Base-by-base conservation (phyloP, 2,888 invertebrate species). In the Melanchra persicariae region DNA sequence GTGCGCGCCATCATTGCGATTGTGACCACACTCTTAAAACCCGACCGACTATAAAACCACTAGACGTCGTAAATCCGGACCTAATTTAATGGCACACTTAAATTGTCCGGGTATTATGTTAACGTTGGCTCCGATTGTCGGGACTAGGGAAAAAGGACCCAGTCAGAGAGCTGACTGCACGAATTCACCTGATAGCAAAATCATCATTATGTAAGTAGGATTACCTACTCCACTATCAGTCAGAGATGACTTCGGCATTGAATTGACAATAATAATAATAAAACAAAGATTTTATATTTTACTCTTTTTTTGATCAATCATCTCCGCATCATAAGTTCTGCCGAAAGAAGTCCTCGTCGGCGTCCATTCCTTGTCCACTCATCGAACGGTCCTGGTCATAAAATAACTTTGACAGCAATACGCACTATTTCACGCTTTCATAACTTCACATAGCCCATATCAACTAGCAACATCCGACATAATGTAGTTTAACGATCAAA, bases 31-130 rank as follows among this genome's bases (percentile, higher is more conserved):
- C 67, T 79, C 87, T 63, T 85, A 83, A 86, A 85, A 70, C n/a
- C 64, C 58, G 43, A 62, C 82, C 70, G 57, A 76, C 79, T 72
- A 85, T 84, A 85, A 85, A 85, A 82, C 72, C 74, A 74, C 73
- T 71, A 75, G 69, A 74, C 54, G 67, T 81, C 83, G 78, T 87
- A 84, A 85, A 86, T 51, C 66, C 37, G 62, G 55, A 61, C 76
- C 77, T 78, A 78, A 86, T 84, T 86, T 87, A 80, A 82, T 74
- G 68, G 59, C 66, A 54, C 40, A 80, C 70, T 82, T 73, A 84
- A 81, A 70, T 80, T 61, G 70, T 74, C 52, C 52, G 59, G 34
- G 57, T 71, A 81, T 79, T 74, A 79, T 71, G 76, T 79, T 73
- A 74, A 51, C 43, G 75, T 62, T 79, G 47, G 60, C 62, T 77